Percentiles rank a stretch among this genome's conserved stretches.
Evolutionary conservation across 2,797 vertebrate species (phyloP).

Genomic region (Urocyon cinereoargenteus): DNA sequence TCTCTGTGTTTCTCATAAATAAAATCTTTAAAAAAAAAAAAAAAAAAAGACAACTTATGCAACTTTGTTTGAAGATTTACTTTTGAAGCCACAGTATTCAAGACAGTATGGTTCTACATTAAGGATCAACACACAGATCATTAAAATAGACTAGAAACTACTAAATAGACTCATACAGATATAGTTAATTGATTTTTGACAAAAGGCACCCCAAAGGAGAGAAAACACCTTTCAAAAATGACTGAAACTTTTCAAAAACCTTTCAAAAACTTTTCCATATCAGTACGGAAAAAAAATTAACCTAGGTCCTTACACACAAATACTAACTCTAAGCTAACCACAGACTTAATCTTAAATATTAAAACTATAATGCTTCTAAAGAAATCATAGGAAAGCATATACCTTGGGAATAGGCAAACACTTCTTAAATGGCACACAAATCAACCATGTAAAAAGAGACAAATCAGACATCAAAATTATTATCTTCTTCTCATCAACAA

Average conservation of each 20-base stretch:
- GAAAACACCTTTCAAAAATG: background rate
- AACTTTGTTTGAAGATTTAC: background rate
- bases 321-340: background rate
- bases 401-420: background rate
- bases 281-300: background rate
- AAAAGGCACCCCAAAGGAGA: background rate
- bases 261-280: background rate
- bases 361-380: background rate
- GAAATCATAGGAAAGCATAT: constrained; percentile 18
- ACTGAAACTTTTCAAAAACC: background rate
- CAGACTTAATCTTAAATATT: background rate
- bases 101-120: background rate
- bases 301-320: background rate
- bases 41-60: background rate
- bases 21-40: too few relatives aligned
- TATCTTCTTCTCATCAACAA: background rate
- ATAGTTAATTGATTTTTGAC: background rate
- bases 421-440: background rate
- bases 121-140: background rate
- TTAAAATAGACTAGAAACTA: constrained; percentile 3
- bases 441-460: background rate
- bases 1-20: too few relatives aligned
- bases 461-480: constrained; percentile 14
- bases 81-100: background rate
- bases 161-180: background rate